Evolutionary conservation across 2,888 invertebrate genomes (phyloP).

Genomic region (Baccha elongata): DNA sequence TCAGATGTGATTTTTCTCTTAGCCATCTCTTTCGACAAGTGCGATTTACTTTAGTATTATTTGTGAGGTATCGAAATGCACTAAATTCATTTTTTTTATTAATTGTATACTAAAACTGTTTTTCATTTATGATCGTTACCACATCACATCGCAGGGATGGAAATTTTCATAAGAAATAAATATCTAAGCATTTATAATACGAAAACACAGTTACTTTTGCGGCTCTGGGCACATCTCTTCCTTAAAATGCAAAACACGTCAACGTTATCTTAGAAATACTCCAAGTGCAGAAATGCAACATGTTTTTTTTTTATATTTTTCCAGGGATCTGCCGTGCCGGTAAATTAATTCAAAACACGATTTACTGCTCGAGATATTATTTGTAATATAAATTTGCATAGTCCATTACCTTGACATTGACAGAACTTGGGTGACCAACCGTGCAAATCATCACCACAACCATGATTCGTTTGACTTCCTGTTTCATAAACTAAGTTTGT

Average conservation of each 20-base stretch:
- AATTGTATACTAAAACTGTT: background rate
- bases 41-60: too few species aligned
- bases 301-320: constrained; percentile 27
- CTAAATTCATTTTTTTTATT: background rate
- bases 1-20: too few species aligned
- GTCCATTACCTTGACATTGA: constrained; percentile 70
- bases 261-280: too few species aligned
- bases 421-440: constrained; percentile 70
- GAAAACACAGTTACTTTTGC: background rate
- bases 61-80: background rate
- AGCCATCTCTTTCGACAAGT: too few species aligned
- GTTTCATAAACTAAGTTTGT: constrained; percentile 55
- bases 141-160: background rate
- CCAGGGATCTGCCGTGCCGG: constrained; percentile 4
- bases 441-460: constrained; percentile 50
- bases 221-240: background rate
- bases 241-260: constrained; percentile 8
- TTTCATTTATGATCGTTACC: background rate
- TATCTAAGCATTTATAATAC: background rate
- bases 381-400: constrained; percentile 60
- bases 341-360: constrained; percentile 54
- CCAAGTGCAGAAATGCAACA: constrained; percentile 3
- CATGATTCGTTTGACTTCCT: constrained; percentile 62
- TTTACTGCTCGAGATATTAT: constrained; percentile 50
- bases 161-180: constrained; percentile 4